phyloP scores from a whole-genome alignment of 2,888 invertebrate genomes.

The Drosophila mettleri region DNA sequence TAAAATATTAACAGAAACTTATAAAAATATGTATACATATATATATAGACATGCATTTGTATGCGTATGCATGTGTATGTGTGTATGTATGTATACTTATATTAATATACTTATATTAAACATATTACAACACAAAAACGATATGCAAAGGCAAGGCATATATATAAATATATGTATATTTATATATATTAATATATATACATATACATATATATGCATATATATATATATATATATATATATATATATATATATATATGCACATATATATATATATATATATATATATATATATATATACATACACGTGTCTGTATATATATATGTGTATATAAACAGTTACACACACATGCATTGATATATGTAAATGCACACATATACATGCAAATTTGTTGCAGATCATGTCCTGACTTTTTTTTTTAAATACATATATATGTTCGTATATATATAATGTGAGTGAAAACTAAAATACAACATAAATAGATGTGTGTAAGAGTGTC shows the following conservation, averaged over 20 bases:
- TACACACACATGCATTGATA: not conserved
- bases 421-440: slow-evolving; percentile 33
- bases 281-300: not conserved
- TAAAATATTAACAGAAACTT: slow-evolving; percentile 71
- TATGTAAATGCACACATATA: not conserved
- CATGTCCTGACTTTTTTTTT: slow-evolving; percentile 57
- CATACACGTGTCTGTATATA: not conserved
- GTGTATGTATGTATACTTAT: slow-evolving; percentile 33
- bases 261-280: not conserved
- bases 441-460: slow-evolving; percentile 47
- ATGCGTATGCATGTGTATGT: slow-evolving; percentile 31
- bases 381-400: slow-evolving; percentile 35
- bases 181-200: not conserved
- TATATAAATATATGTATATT: not conserved
- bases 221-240: not conserved
- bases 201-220: not conserved
- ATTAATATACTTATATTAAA: slow-evolving; percentile 7
- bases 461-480: slow-evolving; percentile 40
- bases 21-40: slow-evolving; percentile 22
- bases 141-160: slow-evolving; percentile 23
- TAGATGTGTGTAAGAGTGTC: slow-evolving; percentile 15
- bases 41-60: slow-evolving; percentile 25
- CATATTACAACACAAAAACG: slow-evolving; percentile 1
- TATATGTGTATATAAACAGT: slow-evolving; percentile 28
- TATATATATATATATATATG: not conserved